Percentiles rank a stretch among this genome's conserved stretches.
Evolutionary conservation across 2,888 invertebrate genomes (phyloP).

Genomic region (Orthosia incerta): DNA sequence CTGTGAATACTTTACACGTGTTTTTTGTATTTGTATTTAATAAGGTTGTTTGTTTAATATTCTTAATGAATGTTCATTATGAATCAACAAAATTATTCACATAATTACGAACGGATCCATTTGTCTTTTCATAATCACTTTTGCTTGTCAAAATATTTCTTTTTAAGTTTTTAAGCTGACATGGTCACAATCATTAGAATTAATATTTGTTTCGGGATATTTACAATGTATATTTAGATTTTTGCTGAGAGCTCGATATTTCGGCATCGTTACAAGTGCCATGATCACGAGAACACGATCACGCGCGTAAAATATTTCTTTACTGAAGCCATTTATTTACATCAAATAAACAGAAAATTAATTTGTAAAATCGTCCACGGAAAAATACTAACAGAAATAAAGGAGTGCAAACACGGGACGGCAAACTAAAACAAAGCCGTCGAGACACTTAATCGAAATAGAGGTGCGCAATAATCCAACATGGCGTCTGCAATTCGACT

Average conservation of each 20-base stretch:
- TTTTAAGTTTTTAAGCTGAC: too few relatives aligned
- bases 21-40: conserved; percentile 52
- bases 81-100: conserved; percentile 10
- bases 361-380: conserved; percentile 37
- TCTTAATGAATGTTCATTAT: conserved; percentile 11
- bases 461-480: conserved; percentile 86
- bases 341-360: conserved; percentile 17
- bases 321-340: conserved; percentile 1
- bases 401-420: conserved; percentile 44
- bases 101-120: conserved; percentile 18
- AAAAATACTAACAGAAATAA: conserved; percentile 38
- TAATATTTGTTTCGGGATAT: too few relatives aligned
- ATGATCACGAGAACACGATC: too few relatives aligned
- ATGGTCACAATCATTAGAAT: too few relatives aligned
- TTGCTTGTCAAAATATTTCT: conserved; percentile 17
- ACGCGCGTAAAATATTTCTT: conserved; percentile 25
- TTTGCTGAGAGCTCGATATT: too few relatives aligned
- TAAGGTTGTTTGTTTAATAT: conserved; percentile 20
- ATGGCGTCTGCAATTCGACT: conserved; percentile 84
- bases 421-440: conserved; percentile 76
- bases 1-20: conserved; percentile 67
- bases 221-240: too few relatives aligned
- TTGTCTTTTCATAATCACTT: conserved; percentile 22
- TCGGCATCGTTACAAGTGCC: too few relatives aligned
- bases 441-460: conserved; percentile 83